A percentile compares a stretch with the other conserved stretches of the same genome.
These are phyloP conservation scores for Callospermophilus lateralis DNA, from an alignment of 2,113 vertebrate species.

Conservation along the genomic window DNA sequence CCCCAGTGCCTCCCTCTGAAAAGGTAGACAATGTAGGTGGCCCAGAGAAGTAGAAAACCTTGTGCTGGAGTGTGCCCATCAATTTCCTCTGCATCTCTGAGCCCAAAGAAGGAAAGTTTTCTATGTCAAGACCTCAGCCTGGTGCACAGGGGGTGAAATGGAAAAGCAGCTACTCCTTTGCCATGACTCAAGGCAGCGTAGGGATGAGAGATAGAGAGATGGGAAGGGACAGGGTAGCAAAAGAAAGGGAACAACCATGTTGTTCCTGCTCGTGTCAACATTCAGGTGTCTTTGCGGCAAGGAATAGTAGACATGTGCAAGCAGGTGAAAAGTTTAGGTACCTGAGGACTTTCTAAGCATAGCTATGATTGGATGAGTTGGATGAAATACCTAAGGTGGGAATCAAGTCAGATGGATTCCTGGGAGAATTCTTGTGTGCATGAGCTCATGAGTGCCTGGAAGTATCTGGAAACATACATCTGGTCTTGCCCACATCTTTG, in stretches of 20 bases:
- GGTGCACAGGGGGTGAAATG: neutral
- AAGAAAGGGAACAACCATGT: neutral
- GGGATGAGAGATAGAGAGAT: neutral
- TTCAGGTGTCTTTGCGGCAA: constrained; percentile 21
- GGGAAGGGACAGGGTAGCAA: neutral
- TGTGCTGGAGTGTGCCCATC: neutral
- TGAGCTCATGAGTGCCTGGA: neutral
- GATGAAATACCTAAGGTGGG: neutral
- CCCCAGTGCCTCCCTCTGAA: neutral
- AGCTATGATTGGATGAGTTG: constrained; percentile 1
- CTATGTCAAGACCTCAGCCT: neutral
- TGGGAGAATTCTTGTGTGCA: neutral
- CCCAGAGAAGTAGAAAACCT: neutral
- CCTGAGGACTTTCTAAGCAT: neutral
- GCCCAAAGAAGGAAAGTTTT: neutral
- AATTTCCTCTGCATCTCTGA: neutral
- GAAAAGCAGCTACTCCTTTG: neutral
- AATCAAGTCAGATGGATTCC: neutral
- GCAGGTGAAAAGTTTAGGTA: neutral
- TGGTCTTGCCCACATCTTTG: neutral
- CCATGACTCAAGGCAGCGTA: neutral
- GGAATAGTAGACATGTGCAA: neutral
- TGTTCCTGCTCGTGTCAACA: neutral
- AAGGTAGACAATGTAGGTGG: neutral
- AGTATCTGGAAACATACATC: neutral